Evolutionary conservation across 2,113 vertebrate species (phyloP).

Genomic region (Phylloscopus whistleri): DNA sequence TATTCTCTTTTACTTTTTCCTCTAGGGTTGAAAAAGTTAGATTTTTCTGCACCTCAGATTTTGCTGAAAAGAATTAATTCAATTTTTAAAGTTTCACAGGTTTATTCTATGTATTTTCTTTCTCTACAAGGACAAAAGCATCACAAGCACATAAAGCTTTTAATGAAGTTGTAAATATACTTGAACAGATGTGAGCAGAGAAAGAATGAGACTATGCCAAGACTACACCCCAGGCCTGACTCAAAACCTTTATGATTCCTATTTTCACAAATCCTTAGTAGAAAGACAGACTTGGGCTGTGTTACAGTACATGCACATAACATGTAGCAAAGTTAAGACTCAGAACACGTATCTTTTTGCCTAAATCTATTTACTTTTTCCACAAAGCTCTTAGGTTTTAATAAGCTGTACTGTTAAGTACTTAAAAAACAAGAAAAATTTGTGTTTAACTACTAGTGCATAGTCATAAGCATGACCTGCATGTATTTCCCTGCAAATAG

Average conservation of each 20-base stretch:
- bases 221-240: neutral
- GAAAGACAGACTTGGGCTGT: neutral
- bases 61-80: neutral
- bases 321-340: neutral
- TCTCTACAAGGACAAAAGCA: neutral
- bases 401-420: neutral
- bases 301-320: neutral
- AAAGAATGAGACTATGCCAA: neutral
- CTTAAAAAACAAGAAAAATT: neutral
- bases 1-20: neutral
- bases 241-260: neutral
- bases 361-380: neutral
- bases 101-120: neutral
- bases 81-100: neutral
- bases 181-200: neutral
- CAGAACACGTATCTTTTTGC: neutral
- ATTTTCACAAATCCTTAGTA: neutral
- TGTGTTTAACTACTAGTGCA: neutral
- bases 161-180: neutral
- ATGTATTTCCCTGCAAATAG: neutral
- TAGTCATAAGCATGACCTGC: neutral
- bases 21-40: neutral
- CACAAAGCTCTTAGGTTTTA: neutral
- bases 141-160: neutral
- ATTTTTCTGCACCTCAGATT: neutral